These are phyloP conservation scores for Sphinx pinastri DNA, from an alignment of 2,888 invertebrate genomes.

Conservation along the genomic window DNA sequence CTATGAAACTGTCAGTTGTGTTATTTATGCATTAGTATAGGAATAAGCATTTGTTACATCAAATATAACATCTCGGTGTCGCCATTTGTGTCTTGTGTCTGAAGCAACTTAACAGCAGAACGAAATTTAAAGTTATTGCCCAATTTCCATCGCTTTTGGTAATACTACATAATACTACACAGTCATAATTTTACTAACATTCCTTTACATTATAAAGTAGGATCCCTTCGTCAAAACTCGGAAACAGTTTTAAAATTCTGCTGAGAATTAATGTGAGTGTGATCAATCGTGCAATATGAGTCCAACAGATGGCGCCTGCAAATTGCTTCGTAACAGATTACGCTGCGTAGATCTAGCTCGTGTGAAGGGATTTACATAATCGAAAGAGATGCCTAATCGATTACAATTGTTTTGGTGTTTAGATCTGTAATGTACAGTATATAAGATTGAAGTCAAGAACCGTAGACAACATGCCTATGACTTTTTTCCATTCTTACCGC, in stretches of 20 bases:
- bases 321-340: slow-evolving; percentile 39
- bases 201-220: not conserved
- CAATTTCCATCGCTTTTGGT: not conserved
- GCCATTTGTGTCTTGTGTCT: no score
- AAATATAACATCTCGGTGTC: no score
- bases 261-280: slow-evolving; percentile 50
- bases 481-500: no score
- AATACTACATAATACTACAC: not conserved
- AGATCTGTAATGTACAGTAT: no score
- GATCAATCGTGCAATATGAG: slow-evolving; percentile 61
- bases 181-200: not conserved
- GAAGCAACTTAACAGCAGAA: no score
- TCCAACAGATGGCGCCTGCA: slow-evolving; percentile 52
- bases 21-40: no score
- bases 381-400: not conserved
- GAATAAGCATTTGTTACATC: no score
- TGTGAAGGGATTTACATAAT: slow-evolving; percentile 24
- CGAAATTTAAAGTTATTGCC: no score
- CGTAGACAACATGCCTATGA: no score
- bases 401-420: slow-evolving; percentile 1
- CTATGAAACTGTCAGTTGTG: no score
- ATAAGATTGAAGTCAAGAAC: no score
- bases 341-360: slow-evolving; percentile 22
- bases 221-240: not conserved
- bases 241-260: slow-evolving; percentile 35